These are phyloP conservation scores for Prionace glauca DNA, from an alignment of 2,797 vertebrate genomes.

Conservation along the genomic window DNA sequence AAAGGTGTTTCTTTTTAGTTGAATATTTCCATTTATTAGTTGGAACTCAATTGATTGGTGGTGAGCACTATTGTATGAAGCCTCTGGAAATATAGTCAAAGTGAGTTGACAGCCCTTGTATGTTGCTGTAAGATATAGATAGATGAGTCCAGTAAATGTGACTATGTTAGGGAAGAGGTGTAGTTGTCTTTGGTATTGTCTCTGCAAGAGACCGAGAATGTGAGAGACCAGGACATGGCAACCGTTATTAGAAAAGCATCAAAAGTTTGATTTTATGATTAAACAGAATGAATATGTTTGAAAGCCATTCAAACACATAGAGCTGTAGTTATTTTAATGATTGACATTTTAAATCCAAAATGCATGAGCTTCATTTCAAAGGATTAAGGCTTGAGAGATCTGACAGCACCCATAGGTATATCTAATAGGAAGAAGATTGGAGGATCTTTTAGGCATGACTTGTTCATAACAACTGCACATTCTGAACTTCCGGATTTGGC, in stretches of 20 bases:
- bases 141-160: neutral
- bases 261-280: neutral
- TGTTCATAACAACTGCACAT: too few species aligned
- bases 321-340: too few species aligned
- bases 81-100: too few species aligned
- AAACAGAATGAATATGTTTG: neutral
- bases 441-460: too few species aligned
- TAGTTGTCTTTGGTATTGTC: neutral
- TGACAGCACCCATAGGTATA: neutral
- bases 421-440: neutral
- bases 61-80: too few species aligned
- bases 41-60: too few species aligned
- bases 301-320: neutral
- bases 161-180: neutral
- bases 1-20: too few species aligned
- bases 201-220: neutral
- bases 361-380: neutral
- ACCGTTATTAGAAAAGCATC: neutral
- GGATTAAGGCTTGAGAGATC: neutral
- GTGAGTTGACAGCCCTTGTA: too few species aligned
- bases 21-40: too few species aligned
- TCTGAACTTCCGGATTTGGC: too few species aligned
- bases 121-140: too few species aligned
- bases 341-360: neutral
- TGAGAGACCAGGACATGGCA: too few species aligned